Evolutionary conservation across 2,113 vertebrate species (phyloP).

Genomic region (Scopus umbretta): DNA sequence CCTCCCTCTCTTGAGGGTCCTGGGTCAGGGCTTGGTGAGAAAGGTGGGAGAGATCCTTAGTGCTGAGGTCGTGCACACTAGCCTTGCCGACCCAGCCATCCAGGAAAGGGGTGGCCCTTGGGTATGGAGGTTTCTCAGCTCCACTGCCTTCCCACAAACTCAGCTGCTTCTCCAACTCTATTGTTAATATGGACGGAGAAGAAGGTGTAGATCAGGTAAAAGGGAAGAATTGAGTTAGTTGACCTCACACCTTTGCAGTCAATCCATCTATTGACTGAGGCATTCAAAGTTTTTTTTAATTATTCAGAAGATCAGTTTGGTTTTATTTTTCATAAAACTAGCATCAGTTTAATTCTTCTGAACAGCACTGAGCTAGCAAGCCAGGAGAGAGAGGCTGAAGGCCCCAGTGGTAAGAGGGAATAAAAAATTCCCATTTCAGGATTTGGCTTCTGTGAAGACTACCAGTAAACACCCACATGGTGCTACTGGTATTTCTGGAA

Average conservation of each 20-base stretch:
- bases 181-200: not conserved
- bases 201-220: constrained; percentile 18
- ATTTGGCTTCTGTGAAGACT: not conserved
- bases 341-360: not conserved
- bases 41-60: not conserved
- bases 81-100: not conserved
- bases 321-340: not conserved
- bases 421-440: not conserved
- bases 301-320: not conserved
- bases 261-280: not conserved
- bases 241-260: not conserved
- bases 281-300: not conserved
- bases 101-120: not conserved
- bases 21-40: not conserved
- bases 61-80: accelerated
- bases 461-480: not conserved
- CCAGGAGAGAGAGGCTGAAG: not conserved
- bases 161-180: not conserved
- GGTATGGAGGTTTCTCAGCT: not conserved
- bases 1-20: not conserved
- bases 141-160: not conserved
- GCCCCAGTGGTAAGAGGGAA: not conserved
- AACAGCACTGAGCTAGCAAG: not conserved
- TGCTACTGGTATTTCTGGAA: not conserved
- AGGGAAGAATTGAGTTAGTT: not conserved